Evolutionary conservation across 2,888 invertebrate genomes (phyloP).

Genomic region (Drosophila atripex): DNA sequence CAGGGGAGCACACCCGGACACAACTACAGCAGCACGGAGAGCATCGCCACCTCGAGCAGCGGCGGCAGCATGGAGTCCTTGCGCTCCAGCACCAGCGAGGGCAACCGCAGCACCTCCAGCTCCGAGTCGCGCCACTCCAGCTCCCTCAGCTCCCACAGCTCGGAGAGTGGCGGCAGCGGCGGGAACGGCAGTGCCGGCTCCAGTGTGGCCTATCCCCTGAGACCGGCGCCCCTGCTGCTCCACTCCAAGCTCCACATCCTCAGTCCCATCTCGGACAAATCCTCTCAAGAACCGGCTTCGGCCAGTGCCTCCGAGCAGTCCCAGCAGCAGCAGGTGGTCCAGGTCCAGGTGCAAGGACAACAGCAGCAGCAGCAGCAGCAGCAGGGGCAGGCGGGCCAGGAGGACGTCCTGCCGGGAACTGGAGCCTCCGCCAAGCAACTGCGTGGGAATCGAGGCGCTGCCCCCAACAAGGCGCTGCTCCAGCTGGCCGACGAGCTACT

Average conservation of each 20-base stretch:
- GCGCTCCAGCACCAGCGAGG: constrained; percentile 94
- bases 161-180: constrained; percentile 86
- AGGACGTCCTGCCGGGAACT: constrained; percentile 18
- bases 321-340: constrained; percentile 84
- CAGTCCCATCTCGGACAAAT: constrained; percentile 95
- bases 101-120: constrained; percentile 93
- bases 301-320: constrained; percentile 87
- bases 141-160: constrained; percentile 93
- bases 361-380: constrained; percentile 36
- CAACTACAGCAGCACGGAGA: constrained; percentile 89
- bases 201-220: constrained; percentile 86
- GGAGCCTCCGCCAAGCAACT: constrained; percentile 63
- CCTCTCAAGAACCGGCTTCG: constrained; percentile 92
- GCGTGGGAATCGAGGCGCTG: constrained; percentile 62
- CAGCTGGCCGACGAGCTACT: constrained; percentile 88
- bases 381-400: constrained; percentile 42
- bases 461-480: constrained; percentile 89
- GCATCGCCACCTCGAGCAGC: constrained; percentile 94
- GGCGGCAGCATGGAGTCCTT: constrained; percentile 95
- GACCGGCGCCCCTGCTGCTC: constrained; percentile 89
- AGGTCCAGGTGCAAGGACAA: constrained; percentile 77
- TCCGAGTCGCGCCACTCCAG: constrained; percentile 93
- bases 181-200: constrained; percentile 83
- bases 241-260: constrained; percentile 93
- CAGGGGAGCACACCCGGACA: constrained; percentile 50